Evolutionary conservation across 2,113 vertebrate genomes (phyloP).

Genomic region (Coptodon bakossiorum): DNA sequence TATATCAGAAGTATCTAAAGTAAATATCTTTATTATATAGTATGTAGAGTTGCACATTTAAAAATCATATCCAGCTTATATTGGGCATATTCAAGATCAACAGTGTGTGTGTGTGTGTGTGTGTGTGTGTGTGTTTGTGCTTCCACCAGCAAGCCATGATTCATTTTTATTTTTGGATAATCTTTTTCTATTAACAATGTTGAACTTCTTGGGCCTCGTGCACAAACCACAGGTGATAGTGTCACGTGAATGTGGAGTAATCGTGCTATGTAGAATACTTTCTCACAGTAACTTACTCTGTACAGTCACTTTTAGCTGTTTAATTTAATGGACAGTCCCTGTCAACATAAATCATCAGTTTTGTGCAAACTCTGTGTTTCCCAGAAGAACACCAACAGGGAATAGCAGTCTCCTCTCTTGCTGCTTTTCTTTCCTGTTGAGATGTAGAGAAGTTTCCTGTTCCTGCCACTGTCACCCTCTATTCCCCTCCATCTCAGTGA

Average conservation of each 20-base stretch:
- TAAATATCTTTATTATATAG: neutral
- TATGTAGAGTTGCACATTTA: neutral
- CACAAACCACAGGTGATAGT: neutral
- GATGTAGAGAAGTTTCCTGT: constrained; percentile 22
- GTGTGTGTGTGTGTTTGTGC: neutral
- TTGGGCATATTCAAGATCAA: neutral
- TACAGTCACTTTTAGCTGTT: neutral
- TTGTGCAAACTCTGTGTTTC: neutral
- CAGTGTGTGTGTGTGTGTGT: neutral
- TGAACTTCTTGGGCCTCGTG: neutral
- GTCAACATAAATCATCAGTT: neutral
- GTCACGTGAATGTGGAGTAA: neutral
- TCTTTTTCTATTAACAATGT: neutral
- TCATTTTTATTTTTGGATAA: neutral
- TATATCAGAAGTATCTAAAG: neutral
- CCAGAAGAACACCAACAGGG: neutral
- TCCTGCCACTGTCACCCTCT: neutral
- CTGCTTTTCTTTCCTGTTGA: constrained; percentile 24
- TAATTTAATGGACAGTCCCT: neutral
- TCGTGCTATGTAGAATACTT: neutral
- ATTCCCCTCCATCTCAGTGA: constrained; percentile 20
- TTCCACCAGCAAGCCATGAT: neutral
- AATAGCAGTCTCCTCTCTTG: neutral
- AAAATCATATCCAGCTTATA: neutral
- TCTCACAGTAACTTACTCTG: neutral